Conservation (phyloP, 1,140 invertebrate genomes). For the Aphidius gifuensis region DNA sequence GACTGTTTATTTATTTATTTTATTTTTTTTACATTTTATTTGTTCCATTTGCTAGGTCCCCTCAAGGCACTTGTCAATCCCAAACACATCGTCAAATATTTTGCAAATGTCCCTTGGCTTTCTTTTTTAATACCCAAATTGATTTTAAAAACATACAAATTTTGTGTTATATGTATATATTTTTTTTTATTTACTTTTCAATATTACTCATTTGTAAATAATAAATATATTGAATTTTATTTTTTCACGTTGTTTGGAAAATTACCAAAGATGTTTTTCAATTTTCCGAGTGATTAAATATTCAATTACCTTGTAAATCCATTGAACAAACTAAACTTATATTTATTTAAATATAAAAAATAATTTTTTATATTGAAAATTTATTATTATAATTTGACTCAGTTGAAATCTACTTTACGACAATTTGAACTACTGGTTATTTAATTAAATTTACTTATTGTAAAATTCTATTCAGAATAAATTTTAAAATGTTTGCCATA, state of each 20-base stretch:
- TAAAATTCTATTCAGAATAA: too few species aligned
- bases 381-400: too few species aligned
- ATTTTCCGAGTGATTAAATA: background rate
- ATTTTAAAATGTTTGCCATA: too few species aligned
- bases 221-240: background rate
- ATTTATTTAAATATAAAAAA: too few species aligned
- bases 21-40: conserved; percentile 11
- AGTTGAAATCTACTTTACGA: too few species aligned
- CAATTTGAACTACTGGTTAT: too few species aligned
- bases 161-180: background rate
- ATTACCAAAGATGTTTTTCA: conserved; percentile 6
- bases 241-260: background rate
- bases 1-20: conserved; percentile 11
- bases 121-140: background rate
- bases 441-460: too few species aligned
- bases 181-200: conserved; percentile 11
- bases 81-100: background rate
- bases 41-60: conserved; percentile 2
- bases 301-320: conserved; percentile 8
- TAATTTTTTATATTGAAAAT: too few species aligned
- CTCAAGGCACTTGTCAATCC: conserved; percentile 11
- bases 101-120: conserved; percentile 15
- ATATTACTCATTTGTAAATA: background rate
- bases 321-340: background rate
- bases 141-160: too few species aligned